Evolutionary conservation across 2,113 vertebrate species (phyloP), one percentile per base, ranked within the genome.

Genomic region (Muntiacus reevesi): DNA sequence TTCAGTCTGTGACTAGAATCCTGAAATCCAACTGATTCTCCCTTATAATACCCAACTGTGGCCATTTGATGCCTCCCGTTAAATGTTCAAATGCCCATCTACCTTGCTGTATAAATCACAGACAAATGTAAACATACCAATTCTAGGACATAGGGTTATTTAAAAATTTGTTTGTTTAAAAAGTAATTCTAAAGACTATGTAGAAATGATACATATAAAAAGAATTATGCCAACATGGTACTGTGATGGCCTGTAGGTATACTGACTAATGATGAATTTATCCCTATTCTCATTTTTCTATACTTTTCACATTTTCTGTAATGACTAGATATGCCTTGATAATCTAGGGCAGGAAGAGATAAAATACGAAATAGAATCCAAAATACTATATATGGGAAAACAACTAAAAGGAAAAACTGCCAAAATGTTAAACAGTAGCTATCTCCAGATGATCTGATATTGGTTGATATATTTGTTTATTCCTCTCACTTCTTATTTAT

Each of bases 401-500:
- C 25, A 96, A 78, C 50, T 95, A 60, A 50, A 83, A 97, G 33
- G 40, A 85, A 93, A 88, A 92, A 71, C 17, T 91, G 59, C 36
- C 30, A 92, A 74, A 95, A 91, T 83, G 15, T 36, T 95, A 83
- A 96, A 45, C 52, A 67, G 23, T 94, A 60, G 12, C 55, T 97
- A 57, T 57, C 82, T 84, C 82, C 23, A 57, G 82, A 78, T 10
- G 6, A 13, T 82, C 30, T 83, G 59, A 92, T 92, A 81, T 7
- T 91, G 28, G 14, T 89, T 96, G n/a, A 45, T 50, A 30, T 57
- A 96, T 81, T 88, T 93, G 21, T 93, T 86, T 91, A 43, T 83
- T 96, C 97, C 94, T 87, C 59, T 94, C 21, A 89, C 25, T 94
- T 92, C 36, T 95, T 45, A 86, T 95, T 97, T 93, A 52, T 86